A percentile compares a stretch with the other conserved stretches of the same genome.
Conservation (phyloP, 2,888 invertebrate genomes). For the Nemoura dubitans region DNA sequence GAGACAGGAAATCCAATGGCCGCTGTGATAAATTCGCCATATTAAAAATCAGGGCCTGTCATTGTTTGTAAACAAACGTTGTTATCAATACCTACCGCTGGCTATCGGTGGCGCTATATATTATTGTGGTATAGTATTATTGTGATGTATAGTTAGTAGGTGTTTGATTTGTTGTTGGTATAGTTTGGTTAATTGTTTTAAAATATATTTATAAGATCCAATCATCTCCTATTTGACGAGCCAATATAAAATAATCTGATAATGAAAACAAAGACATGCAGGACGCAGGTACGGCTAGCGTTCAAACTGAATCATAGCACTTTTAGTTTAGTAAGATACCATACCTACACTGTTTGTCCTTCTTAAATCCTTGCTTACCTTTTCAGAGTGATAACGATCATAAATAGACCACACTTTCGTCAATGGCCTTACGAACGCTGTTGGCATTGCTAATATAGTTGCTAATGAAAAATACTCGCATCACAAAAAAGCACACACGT, state of each 20-base stretch:
- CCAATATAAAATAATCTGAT: too few species aligned
- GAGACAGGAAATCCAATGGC: neutral
- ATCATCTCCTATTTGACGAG: too few species aligned
- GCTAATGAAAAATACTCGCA: neutral
- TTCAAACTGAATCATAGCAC: too few species aligned
- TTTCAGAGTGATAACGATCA: constrained; percentile 18
- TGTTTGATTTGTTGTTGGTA: too few species aligned
- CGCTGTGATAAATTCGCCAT: neutral
- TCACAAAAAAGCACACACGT: neutral
- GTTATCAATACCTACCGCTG: neutral
- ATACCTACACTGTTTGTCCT: neutral
- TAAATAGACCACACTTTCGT: constrained; percentile 27
- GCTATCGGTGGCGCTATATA: too few species aligned
- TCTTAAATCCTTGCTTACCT: neutral
- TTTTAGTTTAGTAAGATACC: too few species aligned
- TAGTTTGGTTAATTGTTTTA: too few species aligned
- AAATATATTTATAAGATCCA: too few species aligned
- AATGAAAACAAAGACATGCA: too few species aligned
- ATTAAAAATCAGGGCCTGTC: neutral
- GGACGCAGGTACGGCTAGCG: too few species aligned
- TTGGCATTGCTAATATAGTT: neutral
- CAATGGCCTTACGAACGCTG: neutral
- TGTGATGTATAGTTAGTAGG: too few species aligned
- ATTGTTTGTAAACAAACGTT: neutral
- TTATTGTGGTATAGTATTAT: too few species aligned